Conservation (phyloP, 2,113 vertebrate species). For the Henicopernis longicauda region DNA sequence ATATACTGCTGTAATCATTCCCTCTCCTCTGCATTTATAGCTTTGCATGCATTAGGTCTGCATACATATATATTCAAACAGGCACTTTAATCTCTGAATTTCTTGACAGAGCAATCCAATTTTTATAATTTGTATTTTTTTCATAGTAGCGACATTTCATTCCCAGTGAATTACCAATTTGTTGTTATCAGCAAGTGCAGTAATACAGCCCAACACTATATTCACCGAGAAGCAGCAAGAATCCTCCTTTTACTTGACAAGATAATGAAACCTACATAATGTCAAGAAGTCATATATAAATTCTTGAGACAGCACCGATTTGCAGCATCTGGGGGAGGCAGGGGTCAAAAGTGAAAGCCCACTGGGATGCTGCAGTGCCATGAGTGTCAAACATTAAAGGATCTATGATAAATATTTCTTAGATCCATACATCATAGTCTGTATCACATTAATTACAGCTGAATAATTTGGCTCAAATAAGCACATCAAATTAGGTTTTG, state of each 20-base stretch:
- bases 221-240: background rate
- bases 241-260: background rate
- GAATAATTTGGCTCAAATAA: background rate
- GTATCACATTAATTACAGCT: background rate
- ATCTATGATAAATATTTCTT: background rate
- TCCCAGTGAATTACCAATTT: background rate
- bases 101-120: background rate
- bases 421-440: background rate
- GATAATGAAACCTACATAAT: background rate
- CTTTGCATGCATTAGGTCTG: background rate
- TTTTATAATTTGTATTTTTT: constrained; percentile 4
- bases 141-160: background rate
- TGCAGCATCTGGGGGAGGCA: background rate
- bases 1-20: background rate
- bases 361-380: background rate
- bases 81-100: background rate
- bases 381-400: background rate
- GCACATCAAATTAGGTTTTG: background rate
- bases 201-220: background rate
- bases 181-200: background rate
- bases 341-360: background rate
- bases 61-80: background rate
- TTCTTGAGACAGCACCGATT: background rate
- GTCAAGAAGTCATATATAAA: background rate
- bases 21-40: background rate